Evolutionary conservation across 2,797 vertebrate genomes (phyloP).

Genomic region (Picus viridis): DNA sequence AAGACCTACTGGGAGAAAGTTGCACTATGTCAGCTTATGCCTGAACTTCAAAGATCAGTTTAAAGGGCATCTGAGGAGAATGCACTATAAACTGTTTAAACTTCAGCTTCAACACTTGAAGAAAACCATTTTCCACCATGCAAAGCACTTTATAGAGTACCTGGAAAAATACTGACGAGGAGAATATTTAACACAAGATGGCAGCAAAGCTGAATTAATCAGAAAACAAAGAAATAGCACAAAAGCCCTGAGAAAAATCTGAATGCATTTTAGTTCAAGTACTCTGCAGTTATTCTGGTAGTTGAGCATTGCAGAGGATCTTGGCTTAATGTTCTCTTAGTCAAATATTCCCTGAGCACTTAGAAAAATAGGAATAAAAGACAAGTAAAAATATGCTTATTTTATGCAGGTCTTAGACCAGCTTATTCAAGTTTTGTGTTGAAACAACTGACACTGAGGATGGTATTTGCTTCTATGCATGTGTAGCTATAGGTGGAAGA

Average conservation of each 20-base stretch:
- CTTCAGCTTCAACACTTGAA: background rate
- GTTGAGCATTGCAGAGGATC: background rate
- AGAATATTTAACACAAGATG: slow-evolving; percentile 73
- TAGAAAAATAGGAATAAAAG: background rate
- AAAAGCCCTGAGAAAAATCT: background rate
- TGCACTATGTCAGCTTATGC: background rate
- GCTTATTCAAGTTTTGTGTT: background rate
- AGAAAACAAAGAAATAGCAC: background rate
- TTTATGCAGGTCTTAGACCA: background rate
- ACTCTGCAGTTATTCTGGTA: background rate
- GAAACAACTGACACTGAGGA: background rate
- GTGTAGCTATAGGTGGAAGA: background rate
- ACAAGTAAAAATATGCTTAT: background rate
- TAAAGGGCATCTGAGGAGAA: background rate
- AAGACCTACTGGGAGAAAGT: background rate
- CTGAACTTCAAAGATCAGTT: background rate
- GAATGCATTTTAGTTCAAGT: background rate
- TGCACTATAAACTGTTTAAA: background rate
- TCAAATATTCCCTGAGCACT: background rate
- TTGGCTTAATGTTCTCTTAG: background rate
- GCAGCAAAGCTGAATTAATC: slow-evolving; percentile 69
- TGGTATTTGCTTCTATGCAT: background rate
- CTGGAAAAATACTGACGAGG: background rate
- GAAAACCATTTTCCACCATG: background rate
- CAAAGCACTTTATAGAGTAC: background rate